phyloP scores from a whole-genome alignment of 2,113 vertebrate species.

The Camelus bactrianus region DNA sequence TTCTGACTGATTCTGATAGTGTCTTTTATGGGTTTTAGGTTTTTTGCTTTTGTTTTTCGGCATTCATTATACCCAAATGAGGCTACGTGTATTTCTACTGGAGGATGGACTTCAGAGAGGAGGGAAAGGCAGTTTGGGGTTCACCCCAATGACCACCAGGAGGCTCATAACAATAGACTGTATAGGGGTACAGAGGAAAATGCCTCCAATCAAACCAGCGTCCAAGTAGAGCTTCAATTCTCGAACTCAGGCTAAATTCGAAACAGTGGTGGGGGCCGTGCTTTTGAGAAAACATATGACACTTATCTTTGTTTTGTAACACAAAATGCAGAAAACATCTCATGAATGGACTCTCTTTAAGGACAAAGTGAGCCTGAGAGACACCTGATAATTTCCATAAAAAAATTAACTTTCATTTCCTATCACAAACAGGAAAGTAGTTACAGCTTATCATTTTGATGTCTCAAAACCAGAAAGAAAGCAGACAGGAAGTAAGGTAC shows the following conservation, averaged over 20 bases:
- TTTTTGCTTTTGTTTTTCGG: neutral
- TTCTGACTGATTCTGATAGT: neutral
- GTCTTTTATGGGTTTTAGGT: neutral
- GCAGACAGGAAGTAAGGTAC: neutral
- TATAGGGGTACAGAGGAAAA: neutral
- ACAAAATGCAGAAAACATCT: neutral
- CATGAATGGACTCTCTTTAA: neutral
- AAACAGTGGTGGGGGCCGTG: neutral
- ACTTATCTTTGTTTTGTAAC: neutral
- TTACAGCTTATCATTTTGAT: neutral
- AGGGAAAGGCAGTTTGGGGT: neutral
- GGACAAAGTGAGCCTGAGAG: neutral
- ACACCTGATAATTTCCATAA: neutral
- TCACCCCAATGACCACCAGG: neutral
- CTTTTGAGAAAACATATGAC: neutral
- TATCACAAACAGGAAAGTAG: neutral
- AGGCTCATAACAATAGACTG: neutral
- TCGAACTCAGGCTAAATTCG: neutral
- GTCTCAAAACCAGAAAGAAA: neutral
- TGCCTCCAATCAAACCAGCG: neutral
- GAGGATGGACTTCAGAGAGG: neutral
- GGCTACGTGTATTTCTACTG: neutral
- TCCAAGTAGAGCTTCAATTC: neutral
- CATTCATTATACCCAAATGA: neutral
- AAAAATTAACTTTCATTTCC: neutral